Percentiles rank a stretch among this genome's conserved stretches.
Evolutionary conservation across 2,888 invertebrate species (phyloP).

Genomic region (Drosophila cognata): DNA sequence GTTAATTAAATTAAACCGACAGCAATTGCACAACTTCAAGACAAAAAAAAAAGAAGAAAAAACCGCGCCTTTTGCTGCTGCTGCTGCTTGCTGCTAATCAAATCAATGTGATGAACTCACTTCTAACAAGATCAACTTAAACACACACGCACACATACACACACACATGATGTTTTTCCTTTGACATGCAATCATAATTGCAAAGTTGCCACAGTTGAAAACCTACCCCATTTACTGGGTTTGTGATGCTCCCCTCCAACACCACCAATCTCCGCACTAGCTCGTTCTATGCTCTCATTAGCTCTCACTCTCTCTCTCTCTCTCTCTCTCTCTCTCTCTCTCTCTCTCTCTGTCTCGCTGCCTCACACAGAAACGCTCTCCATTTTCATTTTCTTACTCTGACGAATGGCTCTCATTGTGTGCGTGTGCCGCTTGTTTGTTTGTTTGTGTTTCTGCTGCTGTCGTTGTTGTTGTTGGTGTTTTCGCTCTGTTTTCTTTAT

Average conservation of each 20-base stretch:
- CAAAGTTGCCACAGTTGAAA: slow-evolving; percentile 52
- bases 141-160: slow-evolving; percentile 8
- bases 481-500: slow-evolving; percentile 54
- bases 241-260: slow-evolving; percentile 7
- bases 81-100: slow-evolving; percentile 50
- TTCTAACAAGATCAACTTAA: slow-evolving; percentile 57
- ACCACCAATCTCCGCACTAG: neutral
- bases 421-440: slow-evolving; percentile 51
- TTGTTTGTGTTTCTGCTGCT: slow-evolving; percentile 33
- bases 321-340: slow-evolving; percentile 20
- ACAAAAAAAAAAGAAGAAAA: slow-evolving; percentile 6
- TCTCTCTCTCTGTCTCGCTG: slow-evolving; percentile 23
- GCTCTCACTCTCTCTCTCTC: slow-evolving; percentile 27
- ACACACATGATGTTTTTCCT: slow-evolving; percentile 12
- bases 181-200: slow-evolving; percentile 64
- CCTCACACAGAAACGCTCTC: slow-evolving; percentile 33
- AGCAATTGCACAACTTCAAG: slow-evolving; percentile 49
- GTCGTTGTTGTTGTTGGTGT: slow-evolving; percentile 30
- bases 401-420: slow-evolving; percentile 21
- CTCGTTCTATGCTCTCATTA: slow-evolving; percentile 26
- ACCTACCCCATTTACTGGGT: slow-evolving; percentile 57
- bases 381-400: slow-evolving; percentile 22
- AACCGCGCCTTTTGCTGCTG: slow-evolving; percentile 45
- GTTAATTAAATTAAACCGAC: slow-evolving; percentile 42
- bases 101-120: slow-evolving; percentile 66